A percentile compares a stretch with the other conserved stretches of the same genome.
These are phyloP conservation scores for Numida meleagris DNA, from an alignment of 2,113 vertebrate genomes.

Conservation along the genomic window DNA sequence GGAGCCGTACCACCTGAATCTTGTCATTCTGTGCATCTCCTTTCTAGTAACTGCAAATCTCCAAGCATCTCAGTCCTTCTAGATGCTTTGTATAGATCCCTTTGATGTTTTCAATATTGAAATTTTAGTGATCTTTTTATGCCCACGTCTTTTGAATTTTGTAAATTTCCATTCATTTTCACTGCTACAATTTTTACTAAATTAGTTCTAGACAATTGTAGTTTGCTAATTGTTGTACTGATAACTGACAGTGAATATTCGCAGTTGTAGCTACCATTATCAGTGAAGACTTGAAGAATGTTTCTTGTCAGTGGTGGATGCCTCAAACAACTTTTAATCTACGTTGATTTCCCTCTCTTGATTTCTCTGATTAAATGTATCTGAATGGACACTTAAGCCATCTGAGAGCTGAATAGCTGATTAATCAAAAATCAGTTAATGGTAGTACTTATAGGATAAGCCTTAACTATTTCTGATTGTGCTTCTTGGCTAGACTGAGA, in stretches of 20 bases:
- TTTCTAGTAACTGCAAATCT: not conserved
- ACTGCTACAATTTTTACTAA: not conserved
- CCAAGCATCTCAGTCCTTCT: slow-evolving; percentile 10
- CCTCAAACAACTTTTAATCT: slow-evolving; percentile 35
- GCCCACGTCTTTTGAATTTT: not conserved
- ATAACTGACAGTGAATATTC: not conserved
- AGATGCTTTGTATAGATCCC: not conserved
- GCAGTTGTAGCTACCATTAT: not conserved
- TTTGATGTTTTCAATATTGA: slow-evolving; percentile 16
- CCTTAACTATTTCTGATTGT: slow-evolving; percentile 44
- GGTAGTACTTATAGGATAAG: slow-evolving; percentile 8
- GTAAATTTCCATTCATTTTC: not conserved
- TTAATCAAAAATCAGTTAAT: slow-evolving; percentile 64
- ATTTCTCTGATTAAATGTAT: slow-evolving; percentile 65
- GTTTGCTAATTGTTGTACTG: not conserved
- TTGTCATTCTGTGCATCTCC: not conserved
- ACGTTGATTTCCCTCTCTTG: slow-evolving; percentile 49
- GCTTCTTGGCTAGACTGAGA: slow-evolving; percentile 28
- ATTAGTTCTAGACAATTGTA: not conserved
- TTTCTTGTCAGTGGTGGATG: not conserved
- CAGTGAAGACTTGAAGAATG: not conserved
- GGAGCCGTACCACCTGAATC: not conserved
- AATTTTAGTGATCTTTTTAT: slow-evolving; percentile 39
- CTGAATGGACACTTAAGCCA: slow-evolving; percentile 37
- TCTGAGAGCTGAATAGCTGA: slow-evolving; percentile 42